Conservation (phyloP, 2,113 vertebrate species). For the Protomyctophum bolini region DNA sequence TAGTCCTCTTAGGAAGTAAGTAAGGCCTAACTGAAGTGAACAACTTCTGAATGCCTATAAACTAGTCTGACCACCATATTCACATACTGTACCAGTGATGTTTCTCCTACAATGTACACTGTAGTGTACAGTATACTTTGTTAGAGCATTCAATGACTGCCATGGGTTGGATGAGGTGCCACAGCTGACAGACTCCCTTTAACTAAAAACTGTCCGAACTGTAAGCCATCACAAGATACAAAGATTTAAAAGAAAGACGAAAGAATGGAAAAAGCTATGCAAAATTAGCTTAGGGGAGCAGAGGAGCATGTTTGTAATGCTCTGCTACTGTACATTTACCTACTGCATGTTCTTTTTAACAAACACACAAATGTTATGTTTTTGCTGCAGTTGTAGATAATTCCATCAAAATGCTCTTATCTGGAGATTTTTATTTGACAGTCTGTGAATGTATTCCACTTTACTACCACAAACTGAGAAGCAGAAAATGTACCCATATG, state of each 20-base stretch:
- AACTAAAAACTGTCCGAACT: neutral
- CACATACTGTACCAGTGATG: too few species aligned
- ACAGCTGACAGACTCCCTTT: slow-evolving; percentile 16
- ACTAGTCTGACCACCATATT: slow-evolving; percentile 9
- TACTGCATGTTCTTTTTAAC: slow-evolving; percentile 29
- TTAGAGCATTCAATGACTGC: too few species aligned
- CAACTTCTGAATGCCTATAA: slow-evolving; percentile 21
- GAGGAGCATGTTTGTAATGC: slow-evolving; percentile 46
- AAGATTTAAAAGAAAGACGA: neutral
- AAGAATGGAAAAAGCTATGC: neutral
- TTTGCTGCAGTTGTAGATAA: too few species aligned
- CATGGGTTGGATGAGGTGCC: neutral
- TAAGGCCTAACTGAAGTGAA: slow-evolving; percentile 24
- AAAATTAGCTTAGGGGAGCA: slow-evolving; percentile 28
- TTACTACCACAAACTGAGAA: too few species aligned
- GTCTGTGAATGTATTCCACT: too few species aligned
- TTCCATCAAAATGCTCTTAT: too few species aligned
- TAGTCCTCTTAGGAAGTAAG: too few species aligned
- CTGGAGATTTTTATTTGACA: too few species aligned
- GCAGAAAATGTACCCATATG: too few species aligned
- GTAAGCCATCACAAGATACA: neutral
- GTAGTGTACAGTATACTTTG: too few species aligned
- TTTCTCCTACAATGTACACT: too few species aligned
- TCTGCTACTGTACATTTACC: slow-evolving; percentile 26
- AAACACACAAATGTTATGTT: neutral